phyloP scores from a whole-genome alignment of 2,113 vertebrate species.

The Rhineura floridana region DNA sequence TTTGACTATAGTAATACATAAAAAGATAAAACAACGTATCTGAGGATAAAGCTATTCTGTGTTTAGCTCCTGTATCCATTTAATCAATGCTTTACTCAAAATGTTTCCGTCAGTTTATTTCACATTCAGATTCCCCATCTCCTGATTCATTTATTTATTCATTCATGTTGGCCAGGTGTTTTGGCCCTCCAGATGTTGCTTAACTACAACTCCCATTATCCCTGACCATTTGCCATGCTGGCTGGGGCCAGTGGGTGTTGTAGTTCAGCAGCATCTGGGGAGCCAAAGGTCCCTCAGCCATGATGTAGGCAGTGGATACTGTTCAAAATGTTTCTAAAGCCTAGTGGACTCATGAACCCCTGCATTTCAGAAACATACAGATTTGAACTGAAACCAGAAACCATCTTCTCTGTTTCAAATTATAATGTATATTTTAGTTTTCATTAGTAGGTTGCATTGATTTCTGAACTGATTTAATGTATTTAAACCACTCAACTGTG shows the following conservation, averaged over 20 bases:
- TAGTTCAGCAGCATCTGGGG: too few species aligned
- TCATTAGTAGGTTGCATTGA: conserved; percentile 1
- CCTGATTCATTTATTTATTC: background rate
- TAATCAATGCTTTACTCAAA: background rate
- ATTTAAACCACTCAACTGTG: background rate
- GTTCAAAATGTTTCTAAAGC: background rate
- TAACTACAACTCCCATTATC: too few species aligned
- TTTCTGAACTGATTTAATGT: background rate
- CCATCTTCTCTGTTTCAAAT: background rate
- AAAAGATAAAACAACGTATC: background rate
- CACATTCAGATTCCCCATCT: too few species aligned
- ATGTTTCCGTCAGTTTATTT: background rate
- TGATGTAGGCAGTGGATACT: background rate
- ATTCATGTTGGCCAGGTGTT: too few species aligned
- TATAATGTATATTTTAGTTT: background rate
- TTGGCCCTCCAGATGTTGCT: too few species aligned
- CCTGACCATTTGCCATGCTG: too few species aligned
- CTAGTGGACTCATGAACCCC: background rate
- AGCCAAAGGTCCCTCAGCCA: too few species aligned
- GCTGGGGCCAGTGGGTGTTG: too few species aligned
- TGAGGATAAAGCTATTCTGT: background rate
- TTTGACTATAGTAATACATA: background rate
- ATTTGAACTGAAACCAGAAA: background rate
- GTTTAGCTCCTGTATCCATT: background rate
- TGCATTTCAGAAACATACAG: background rate